A percentile compares a stretch with the other conserved stretches of the same genome.
These are phyloP conservation scores for Sceloporus tristichus DNA, from an alignment of 2,113 vertebrate genomes.

Conservation along the genomic window DNA sequence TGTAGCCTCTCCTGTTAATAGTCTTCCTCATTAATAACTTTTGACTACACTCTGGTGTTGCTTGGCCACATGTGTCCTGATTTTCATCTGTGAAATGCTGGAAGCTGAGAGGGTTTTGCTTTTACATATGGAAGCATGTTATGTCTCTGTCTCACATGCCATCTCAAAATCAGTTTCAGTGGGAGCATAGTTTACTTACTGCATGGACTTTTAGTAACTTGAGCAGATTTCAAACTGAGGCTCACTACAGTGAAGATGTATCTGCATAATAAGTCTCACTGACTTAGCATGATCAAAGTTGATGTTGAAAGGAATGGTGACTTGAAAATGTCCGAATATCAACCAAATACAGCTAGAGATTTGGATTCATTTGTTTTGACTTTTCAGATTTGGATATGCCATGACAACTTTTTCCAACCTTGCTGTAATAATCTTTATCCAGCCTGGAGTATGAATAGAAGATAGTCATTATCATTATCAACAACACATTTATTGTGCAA, in stretches of 20 bases:
- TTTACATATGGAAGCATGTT: conserved; percentile 17
- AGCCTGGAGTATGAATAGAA: too few relatives aligned
- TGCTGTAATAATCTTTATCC: too few relatives aligned
- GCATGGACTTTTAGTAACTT: not conserved
- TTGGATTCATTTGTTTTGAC: not conserved
- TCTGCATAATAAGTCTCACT: not conserved
- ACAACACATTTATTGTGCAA: too few relatives aligned
- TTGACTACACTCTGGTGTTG: too few relatives aligned
- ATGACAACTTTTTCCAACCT: not conserved
- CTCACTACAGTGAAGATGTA: not conserved
- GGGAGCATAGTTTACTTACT: conserved; percentile 39
- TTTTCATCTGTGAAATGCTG: too few relatives aligned
- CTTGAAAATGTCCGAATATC: conserved; percentile 26
- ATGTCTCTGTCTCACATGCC: not conserved
- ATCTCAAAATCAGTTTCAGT: conserved; percentile 16
- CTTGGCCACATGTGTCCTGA: too few relatives aligned
- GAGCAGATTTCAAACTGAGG: not conserved
- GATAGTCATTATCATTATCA: too few relatives aligned
- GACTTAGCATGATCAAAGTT: conserved; percentile 36
- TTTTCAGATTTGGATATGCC: conserved; percentile 31
- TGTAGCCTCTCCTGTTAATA: too few relatives aligned
- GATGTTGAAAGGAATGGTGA: conserved; percentile 30
- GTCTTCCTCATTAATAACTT: too few relatives aligned
- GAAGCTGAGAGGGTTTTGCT: conserved; percentile 22
- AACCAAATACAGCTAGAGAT: conserved; percentile 27